Evolutionary conservation across 2,113 vertebrate species (phyloP).

Genomic region (Rana temporaria): DNA sequence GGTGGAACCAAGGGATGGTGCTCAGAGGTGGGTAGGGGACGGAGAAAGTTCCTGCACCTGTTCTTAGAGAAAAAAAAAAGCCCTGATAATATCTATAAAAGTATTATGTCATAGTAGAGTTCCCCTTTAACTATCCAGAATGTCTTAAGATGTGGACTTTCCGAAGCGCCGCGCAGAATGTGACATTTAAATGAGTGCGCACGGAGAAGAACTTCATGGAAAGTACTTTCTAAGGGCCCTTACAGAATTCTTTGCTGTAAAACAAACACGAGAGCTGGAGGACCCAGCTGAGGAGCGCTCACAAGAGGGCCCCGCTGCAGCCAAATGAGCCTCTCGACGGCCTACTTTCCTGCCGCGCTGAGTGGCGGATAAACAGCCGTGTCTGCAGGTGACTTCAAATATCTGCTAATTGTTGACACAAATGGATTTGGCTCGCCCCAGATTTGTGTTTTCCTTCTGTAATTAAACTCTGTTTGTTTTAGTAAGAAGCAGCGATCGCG

Average conservation of each 20-base stretch:
- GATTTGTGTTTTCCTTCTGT: constrained; percentile 10
- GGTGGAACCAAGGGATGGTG: too few species aligned
- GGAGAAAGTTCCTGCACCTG: too few species aligned
- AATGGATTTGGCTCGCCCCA: constrained; percentile 28
- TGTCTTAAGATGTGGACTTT: too few species aligned
- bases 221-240: constrained; percentile 58
- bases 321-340: constrained; percentile 49
- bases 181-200: constrained; percentile 18
- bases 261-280: constrained; percentile 60
- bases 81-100: too few species aligned
- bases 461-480: constrained; percentile 38
- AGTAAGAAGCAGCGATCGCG: neutral
- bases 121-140: too few species aligned
- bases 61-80: too few species aligned
- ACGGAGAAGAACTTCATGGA: neutral
- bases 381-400: constrained; percentile 59
- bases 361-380: constrained; percentile 58
- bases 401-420: constrained; percentile 53
- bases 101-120: too few species aligned
- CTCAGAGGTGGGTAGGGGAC: too few species aligned
- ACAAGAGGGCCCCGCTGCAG: constrained; percentile 42
- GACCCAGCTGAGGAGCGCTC: constrained; percentile 60
- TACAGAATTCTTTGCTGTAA: constrained; percentile 56
- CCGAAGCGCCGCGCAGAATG: neutral
- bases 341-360: constrained; percentile 23